Evolutionary conservation across 2,113 vertebrate species (phyloP), one percentile per base, ranked within the genome.

Genomic region (Mungos mungo): DNA sequence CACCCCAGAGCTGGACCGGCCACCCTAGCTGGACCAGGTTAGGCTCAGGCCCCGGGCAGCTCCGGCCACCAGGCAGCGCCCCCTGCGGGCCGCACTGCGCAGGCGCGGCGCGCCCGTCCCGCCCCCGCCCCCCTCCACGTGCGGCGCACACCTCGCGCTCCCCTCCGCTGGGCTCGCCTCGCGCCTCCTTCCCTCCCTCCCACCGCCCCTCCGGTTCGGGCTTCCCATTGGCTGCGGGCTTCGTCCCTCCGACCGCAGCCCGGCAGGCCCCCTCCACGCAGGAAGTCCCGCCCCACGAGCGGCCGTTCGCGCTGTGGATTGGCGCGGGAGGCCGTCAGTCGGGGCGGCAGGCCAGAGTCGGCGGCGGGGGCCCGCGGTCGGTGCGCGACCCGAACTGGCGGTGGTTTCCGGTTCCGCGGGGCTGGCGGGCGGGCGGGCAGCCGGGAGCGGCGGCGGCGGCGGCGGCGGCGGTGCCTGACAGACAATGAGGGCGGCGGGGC

Each of bases 191-290:
- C 85, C 82, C 91, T 88, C 93, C 96, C 93, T 94, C 90, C 95
- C 50, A 93, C 87, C 96, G 92, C 98, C 98, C 94, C 97, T 98
- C 97, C 66, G 27, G 90, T 66, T 95, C 97, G 95, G 94, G 96
- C 81, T 93, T 47, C 47, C 93, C 66, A 99, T 99, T 99, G 99
- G 99, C 94, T 35, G 85, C 23, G 83, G 96, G 98, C 99, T 98
- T 98, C 99, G 99, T 99, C 98, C 99, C 98, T 99, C 98, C 98
- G 98, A 98, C 86, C 98, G 98, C 97, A 98, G 98, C 98, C 98
- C 98, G 98, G 98, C 95, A 74, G 88, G 88, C 83, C 96, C 93
- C 93, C 91, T n/a, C 81, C 91, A 82, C 52, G 60, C 13, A 23
- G 98, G 98, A 98, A 98, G 93, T 89, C 93, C 95, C 91, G 91